These are phyloP conservation scores for Diachasmimorpha longicaudata DNA, from an alignment of 1,140 invertebrate species.

Conservation along the genomic window DNA sequence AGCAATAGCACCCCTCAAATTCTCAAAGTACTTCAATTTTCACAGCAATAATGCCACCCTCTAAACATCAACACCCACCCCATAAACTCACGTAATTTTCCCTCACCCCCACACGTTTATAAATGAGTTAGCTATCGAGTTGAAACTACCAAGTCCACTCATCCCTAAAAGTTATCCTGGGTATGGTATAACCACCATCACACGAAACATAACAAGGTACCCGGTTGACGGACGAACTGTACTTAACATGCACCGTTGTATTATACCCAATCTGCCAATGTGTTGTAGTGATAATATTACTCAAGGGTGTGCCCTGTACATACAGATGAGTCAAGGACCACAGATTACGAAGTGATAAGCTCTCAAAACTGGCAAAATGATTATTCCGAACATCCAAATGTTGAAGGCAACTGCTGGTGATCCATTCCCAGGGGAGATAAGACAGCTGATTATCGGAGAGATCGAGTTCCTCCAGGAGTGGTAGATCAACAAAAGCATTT, in stretches of 20 bases:
- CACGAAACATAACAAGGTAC: neutral
- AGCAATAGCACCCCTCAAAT: neutral
- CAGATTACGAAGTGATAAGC: constrained; percentile 13
- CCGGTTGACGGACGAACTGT: neutral
- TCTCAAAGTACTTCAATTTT: neutral
- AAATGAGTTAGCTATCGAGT: neutral
- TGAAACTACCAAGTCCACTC: neutral
- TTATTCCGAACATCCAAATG: constrained; percentile 46
- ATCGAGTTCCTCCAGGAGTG: constrained; percentile 41
- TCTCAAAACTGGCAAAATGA: constrained; percentile 42
- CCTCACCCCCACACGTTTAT: neutral
- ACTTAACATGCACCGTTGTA: neutral
- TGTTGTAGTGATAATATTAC: neutral
- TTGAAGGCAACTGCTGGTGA: constrained; percentile 35
- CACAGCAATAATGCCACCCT: neutral
- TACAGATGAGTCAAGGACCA: neutral
- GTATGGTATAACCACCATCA: neutral
- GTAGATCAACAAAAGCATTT: constrained; percentile 39
- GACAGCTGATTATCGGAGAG: constrained; percentile 47
- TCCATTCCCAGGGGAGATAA: constrained; percentile 42
- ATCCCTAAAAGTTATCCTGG: neutral
- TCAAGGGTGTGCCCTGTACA: neutral
- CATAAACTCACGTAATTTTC: neutral
- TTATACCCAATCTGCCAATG: neutral
- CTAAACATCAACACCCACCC: neutral